A percentile compares a stretch with the other conserved stretches of the same genome.
Conservation (phyloP, 2,888 invertebrate genomes). For the Drosophila aldrichi region DNA sequence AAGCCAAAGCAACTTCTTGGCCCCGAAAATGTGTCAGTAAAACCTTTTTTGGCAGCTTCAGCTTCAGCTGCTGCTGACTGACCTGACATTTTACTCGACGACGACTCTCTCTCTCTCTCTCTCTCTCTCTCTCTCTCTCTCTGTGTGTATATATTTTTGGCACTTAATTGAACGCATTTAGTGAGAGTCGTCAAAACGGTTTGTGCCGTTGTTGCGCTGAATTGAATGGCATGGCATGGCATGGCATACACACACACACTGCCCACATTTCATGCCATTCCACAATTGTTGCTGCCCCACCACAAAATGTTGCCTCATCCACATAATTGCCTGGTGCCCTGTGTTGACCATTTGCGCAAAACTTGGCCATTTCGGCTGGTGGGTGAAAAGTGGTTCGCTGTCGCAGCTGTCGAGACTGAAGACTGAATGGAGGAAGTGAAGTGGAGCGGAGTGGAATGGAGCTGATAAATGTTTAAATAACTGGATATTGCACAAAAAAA, state of each 20-base stretch:
- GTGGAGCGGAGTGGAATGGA: neutral
- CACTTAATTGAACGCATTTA: constrained; percentile 76
- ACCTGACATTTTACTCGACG: constrained; percentile 4
- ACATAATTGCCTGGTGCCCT: constrained; percentile 20
- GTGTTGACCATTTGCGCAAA: constrained; percentile 35
- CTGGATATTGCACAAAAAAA: constrained; percentile 51
- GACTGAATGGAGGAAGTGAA: neutral
- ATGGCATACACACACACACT: too few species aligned
- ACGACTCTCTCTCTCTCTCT: too few species aligned
- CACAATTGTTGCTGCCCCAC: constrained; percentile 11
- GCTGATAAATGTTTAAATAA: constrained; percentile 68
- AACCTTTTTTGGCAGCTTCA: constrained; percentile 24
- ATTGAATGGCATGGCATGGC: constrained; percentile 31
- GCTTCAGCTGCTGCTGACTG: constrained; percentile 10
- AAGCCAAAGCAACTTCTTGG: constrained; percentile 12
- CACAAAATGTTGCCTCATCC: constrained; percentile 45
- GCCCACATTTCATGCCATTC: constrained; percentile 21
- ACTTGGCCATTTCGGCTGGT: constrained; percentile 7
- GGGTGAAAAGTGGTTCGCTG: constrained; percentile 1
- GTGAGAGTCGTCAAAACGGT: constrained; percentile 36
- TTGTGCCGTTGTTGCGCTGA: constrained; percentile 5
- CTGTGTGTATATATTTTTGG: constrained; percentile 27
- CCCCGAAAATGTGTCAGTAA: constrained; percentile 18
- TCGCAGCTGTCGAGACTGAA: constrained; percentile 1
- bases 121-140: constrained; percentile 5